Conservation (phyloP, 2,113 vertebrate genomes). For the Platysternon megacephalum region DNA sequence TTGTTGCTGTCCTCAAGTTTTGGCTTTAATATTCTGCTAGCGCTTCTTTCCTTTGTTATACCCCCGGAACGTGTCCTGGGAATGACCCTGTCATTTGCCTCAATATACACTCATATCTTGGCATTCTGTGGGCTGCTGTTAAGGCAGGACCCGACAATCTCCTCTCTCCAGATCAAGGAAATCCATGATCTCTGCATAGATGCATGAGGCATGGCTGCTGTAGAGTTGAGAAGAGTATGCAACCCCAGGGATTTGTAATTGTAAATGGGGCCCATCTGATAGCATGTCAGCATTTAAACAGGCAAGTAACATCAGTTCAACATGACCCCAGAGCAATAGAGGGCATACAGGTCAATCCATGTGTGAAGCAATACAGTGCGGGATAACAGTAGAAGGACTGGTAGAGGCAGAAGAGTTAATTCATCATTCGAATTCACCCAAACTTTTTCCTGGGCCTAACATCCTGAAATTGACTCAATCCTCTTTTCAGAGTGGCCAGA, state of each 20-base stretch:
- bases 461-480: not conserved
- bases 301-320: not conserved
- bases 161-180: not conserved
- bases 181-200: not conserved
- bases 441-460: no score
- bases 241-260: not conserved
- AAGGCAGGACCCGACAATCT: not conserved
- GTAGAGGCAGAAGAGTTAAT: not conserved
- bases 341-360: not conserved
- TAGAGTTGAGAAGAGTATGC: not conserved
- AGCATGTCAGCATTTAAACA: not conserved
- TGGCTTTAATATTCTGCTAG: not conserved
- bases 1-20: not conserved
- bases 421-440: no score
- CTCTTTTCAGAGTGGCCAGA: not conserved
- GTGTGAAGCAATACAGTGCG: accelerated
- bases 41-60: not conserved
- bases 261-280: not conserved
- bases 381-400: not conserved
- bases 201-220: not conserved
- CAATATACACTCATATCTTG: not conserved
- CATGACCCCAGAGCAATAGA: accelerated
- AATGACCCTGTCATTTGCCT: accelerated
- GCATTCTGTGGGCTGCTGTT: not conserved
- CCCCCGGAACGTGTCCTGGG: not conserved